phyloP scores from a whole-genome alignment of 2,797 vertebrate genomes.

The Sebastes nivosus region DNA sequence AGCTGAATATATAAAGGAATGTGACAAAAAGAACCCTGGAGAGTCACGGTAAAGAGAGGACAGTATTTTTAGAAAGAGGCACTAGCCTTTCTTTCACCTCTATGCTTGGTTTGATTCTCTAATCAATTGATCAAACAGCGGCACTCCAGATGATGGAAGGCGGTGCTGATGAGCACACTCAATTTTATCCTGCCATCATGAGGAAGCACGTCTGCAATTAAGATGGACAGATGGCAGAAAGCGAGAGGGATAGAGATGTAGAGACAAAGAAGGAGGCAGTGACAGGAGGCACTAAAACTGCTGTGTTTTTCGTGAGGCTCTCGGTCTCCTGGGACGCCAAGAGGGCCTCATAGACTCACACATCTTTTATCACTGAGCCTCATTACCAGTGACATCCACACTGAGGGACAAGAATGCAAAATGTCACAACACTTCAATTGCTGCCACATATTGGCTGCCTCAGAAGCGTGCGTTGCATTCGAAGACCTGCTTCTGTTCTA shows the following conservation, averaged over 20 bases:
- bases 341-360: constrained; percentile 29
- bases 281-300: constrained; percentile 59
- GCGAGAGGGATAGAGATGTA: constrained; percentile 49
- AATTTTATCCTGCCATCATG: constrained; percentile 60
- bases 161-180: constrained; percentile 65
- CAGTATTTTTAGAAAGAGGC: constrained; percentile 58
- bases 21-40: neutral
- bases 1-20: neutral
- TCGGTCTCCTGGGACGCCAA: constrained; percentile 51
- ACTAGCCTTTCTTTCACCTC: constrained; percentile 54
- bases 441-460: constrained; percentile 43
- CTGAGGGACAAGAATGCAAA: constrained; percentile 64
- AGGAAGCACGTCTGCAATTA: constrained; percentile 69
- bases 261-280: constrained; percentile 36
- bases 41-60: constrained; percentile 8
- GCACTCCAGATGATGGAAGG: constrained; percentile 69
- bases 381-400: constrained; percentile 67
- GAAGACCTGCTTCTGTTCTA: constrained; percentile 41
- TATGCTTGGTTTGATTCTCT: constrained; percentile 66
- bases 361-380: constrained; percentile 70
- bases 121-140: constrained; percentile 76
- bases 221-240: constrained; percentile 75
- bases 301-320: constrained; percentile 43
- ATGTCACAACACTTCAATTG: constrained; percentile 67
- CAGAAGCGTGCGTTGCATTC: neutral